Base-by-base conservation (phyloP, 2,797 vertebrate species). In the Sphaeramia orbicularis region DNA sequence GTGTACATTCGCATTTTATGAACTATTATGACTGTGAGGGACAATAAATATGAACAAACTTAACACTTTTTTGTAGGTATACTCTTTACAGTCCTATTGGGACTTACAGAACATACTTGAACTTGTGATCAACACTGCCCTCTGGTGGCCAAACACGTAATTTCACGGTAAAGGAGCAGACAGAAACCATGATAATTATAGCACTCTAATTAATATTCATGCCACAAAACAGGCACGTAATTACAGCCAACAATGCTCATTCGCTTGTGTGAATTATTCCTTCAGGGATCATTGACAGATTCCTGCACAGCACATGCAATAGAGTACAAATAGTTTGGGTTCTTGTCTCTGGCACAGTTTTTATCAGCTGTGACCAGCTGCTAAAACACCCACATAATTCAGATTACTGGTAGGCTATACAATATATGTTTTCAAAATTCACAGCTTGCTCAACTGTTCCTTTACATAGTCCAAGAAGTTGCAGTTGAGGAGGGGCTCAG, bases 141-240 rank as follows among this genome's bases (percentile, higher is more conserved):
- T 35, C 68, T 85, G 63, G 57, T 78, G 81, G 81, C 73, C 5
- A 54, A 9, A 32, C 6, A 6, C 0, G 0, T 0, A 52, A 40
- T 0, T 45, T n/a, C 36, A 69, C 13, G 24, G 54, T n/a, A 32
- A 42, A 11, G 1, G 0, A 42, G 19, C 3, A 4, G 7, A 24
- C 35, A 14, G 12, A 18, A 45, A 18, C 15, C 10, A 0, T 27
- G 0, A 21, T 2, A 16, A 24, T 50, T 59, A 27, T 0, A 16
- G 4, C 16, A 48, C 6, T 15, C 27, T 37, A 0, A 36, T 47
- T 7, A 2, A 50, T 24, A 24, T 32, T 48, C 4, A 41, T 51
- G 48, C 63, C 71, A 69, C 59, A 65, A 70, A 68, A 80, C 40
- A 64, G 69, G 76, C 55, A 78, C 30, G 47, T 27, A 50, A 62